Conservation (phyloP, 2,797 vertebrate genomes). For the Myiothlypis coronata region DNA sequence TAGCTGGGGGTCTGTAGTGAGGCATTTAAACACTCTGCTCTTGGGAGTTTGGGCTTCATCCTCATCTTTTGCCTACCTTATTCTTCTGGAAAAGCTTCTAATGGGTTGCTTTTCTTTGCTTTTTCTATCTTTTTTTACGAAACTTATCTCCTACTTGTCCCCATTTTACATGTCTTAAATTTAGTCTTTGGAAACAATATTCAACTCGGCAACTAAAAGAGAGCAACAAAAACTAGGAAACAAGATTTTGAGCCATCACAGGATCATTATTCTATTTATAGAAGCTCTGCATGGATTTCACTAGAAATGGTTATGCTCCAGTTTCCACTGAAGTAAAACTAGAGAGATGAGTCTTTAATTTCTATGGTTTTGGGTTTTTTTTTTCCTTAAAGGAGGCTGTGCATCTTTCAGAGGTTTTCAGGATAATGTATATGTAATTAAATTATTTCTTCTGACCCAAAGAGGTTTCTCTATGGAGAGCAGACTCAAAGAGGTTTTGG, state of each 20-base stretch:
- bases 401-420: not conserved
- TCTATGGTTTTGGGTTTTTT: not conserved
- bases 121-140: not conserved
- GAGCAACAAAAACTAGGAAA: not conserved
- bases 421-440: not conserved
- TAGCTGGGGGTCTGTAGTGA: not conserved
- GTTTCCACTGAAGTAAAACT: not conserved
- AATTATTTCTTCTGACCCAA: not conserved
- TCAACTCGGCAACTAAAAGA: not conserved
- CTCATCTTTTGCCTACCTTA: not conserved
- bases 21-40: not conserved
- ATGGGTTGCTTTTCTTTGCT: not conserved
- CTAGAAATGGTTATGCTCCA: not conserved
- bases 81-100: not conserved
- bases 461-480: not conserved
- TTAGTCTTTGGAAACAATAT: not conserved
- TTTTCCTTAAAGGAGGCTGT: not conserved
- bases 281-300: not conserved
- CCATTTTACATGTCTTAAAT: not conserved
- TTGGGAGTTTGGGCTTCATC: not conserved
- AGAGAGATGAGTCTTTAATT: not conserved
- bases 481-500: too few relatives aligned
- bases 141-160: not conserved
- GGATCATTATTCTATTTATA: not conserved
- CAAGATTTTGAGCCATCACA: not conserved